Percentiles rank a stretch among this genome's conserved stretches.
These are phyloP conservation scores for Chelon labrosus DNA, from an alignment of 2,797 vertebrate genomes.

Conservation along the genomic window DNA sequence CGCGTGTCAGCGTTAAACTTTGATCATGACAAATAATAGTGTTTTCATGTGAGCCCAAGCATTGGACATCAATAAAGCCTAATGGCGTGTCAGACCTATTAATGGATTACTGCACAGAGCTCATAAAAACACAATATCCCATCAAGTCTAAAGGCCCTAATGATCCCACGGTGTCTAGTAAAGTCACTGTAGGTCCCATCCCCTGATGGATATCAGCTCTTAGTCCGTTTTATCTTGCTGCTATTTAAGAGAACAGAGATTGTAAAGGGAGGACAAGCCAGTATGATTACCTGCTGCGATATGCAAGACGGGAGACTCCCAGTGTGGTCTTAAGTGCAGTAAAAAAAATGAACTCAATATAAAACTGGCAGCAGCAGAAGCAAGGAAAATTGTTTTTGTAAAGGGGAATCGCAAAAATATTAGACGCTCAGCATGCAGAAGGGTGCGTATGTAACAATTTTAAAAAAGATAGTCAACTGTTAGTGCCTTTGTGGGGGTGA, in stretches of 20 bases:
- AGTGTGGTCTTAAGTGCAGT: constrained; percentile 25
- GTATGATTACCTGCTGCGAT: constrained; percentile 44
- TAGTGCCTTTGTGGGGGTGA: too few relatives aligned
- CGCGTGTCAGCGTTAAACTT: constrained; percentile 70
- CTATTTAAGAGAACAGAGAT: constrained; percentile 60
- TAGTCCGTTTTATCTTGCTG: constrained; percentile 70
- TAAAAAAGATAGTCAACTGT: not conserved
- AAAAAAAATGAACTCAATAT: constrained; percentile 28
- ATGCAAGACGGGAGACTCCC: constrained; percentile 26
- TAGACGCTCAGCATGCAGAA: not conserved
- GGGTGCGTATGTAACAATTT: not conserved
- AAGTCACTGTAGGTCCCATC: constrained; percentile 72
- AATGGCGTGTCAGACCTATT: constrained; percentile 78
- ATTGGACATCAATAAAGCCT: constrained; percentile 80
- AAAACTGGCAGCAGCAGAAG: constrained; percentile 24
- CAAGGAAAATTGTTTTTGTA: constrained; percentile 25
- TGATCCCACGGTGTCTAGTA: constrained; percentile 77
- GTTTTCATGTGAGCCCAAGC: constrained; percentile 75
- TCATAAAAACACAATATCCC: constrained; percentile 82
- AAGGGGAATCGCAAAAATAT: not conserved
- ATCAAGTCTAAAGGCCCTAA: constrained; percentile 77
- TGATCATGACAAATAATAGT: constrained; percentile 79
- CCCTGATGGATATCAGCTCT: constrained; percentile 74
- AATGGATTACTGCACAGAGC: constrained; percentile 78
- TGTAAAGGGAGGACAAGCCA: constrained; percentile 45